Percentiles rank a stretch among this genome's conserved stretches.
phyloP scores from a whole-genome alignment of 2,888 invertebrate genomes.

The Acutogordius australiensis region DNA sequence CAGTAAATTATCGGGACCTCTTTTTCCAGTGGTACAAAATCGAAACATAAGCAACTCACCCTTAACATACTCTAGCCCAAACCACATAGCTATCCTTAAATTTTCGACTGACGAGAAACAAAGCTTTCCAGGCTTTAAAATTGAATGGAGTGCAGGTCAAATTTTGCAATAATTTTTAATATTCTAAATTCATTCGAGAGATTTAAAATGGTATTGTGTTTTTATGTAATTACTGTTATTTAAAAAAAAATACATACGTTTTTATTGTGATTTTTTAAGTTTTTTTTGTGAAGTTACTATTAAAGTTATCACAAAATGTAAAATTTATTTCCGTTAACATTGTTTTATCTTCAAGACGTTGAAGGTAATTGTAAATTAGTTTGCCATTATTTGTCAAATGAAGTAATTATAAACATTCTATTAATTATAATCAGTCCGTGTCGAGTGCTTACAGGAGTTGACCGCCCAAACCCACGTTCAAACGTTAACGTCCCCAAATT shows the following conservation, averaged over 20 bases:
- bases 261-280: too few species aligned
- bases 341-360: too few species aligned
- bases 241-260: too few species aligned
- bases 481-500: conserved; percentile 58
- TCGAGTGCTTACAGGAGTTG: conserved; percentile 57
- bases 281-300: too few species aligned
- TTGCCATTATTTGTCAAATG: not conserved
- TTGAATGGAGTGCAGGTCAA: conserved; percentile 20
- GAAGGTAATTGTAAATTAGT: not conserved
- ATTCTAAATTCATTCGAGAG: too few species aligned
- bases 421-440: conserved; percentile 31
- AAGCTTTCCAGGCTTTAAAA: conserved; percentile 54
- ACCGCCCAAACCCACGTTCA: conserved; percentile 61
- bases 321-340: too few species aligned
- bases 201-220: too few species aligned
- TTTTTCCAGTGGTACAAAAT: not conserved
- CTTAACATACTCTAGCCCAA: conserved; percentile 36
- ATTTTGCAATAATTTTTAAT: conserved; percentile 12
- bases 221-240: too few species aligned
- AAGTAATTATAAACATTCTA: not conserved
- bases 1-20: conserved; percentile 54
- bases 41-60: conserved; percentile 12
- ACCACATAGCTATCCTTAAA: conserved; percentile 87
- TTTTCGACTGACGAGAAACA: conserved; percentile 76
- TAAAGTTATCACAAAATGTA: not conserved